Percentiles rank a stretch among this genome's conserved stretches.
Conservation (phyloP, 2,113 vertebrate genomes). For the Cebus imitator region DNA sequence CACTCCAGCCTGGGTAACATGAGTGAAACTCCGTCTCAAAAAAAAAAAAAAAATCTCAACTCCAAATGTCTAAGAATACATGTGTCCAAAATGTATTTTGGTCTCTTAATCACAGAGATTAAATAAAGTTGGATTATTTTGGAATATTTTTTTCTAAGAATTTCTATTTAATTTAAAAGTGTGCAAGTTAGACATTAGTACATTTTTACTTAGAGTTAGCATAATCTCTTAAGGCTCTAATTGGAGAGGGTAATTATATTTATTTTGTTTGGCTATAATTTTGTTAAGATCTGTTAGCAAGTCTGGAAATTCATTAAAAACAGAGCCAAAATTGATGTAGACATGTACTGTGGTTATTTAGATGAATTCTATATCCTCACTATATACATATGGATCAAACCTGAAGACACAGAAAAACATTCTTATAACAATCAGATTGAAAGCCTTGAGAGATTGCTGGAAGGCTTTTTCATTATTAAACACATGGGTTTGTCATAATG, state of each 20-base stretch:
- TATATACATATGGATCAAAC: not conserved
- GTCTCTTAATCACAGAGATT: not conserved
- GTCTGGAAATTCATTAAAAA: slow-evolving; percentile 39
- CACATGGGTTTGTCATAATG: not conserved
- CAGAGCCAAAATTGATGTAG: not conserved
- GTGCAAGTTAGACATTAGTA: not conserved
- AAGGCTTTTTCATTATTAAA: slow-evolving; percentile 19
- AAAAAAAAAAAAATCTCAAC: not conserved
- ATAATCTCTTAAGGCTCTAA: slow-evolving; percentile 16
- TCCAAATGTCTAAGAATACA: not conserved
- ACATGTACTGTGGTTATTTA: not conserved
- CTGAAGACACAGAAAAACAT: not conserved
- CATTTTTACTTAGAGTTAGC: slow-evolving; percentile 53
- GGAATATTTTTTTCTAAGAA: not conserved
- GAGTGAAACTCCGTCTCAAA: too few species aligned
- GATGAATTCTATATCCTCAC: not conserved
- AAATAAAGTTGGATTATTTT: not conserved
- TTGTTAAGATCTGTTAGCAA: slow-evolving; percentile 48
- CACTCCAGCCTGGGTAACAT: too few species aligned
- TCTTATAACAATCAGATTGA: not conserved
- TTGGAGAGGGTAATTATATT: not conserved
- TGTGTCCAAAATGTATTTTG: not conserved
- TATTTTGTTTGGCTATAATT: slow-evolving; percentile 14
- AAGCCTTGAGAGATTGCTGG: not conserved
- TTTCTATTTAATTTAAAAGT: slow-evolving; percentile 41